Base-by-base conservation (phyloP, 2,888 invertebrate genomes). In the Lamellibrachia satsuma region DNA sequence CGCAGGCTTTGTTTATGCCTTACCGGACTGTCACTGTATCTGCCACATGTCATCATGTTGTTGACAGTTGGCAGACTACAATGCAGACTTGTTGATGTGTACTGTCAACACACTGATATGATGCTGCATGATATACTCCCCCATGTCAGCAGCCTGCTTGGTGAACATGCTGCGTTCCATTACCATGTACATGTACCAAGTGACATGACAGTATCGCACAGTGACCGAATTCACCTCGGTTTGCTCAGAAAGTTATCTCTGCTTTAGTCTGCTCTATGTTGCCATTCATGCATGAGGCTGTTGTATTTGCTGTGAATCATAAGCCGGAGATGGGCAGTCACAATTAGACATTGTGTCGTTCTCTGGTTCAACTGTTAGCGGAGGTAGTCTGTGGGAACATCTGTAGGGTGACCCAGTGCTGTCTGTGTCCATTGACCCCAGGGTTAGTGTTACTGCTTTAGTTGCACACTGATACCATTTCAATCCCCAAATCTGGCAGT, bases 41-140 rank as follows among this genome's bases (percentile, higher is more conserved):
- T 75, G 75, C 22, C 75, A 75, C 75, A 11, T 75, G 22, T 75
- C 75, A 75, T 75, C 75, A 22, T 2, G 75, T 75, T 75, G 75
- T 75, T 75, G 75, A 75, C 75, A 75, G 75, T 75, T 75, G 75
- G n/a, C 75, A 75, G 75, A 15, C 75, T n/a, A 75, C 75, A 75
- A 75, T 22, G 75, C 4, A n/a, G 11, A n/a, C 75, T 22, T 75
- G 75, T 75, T 75, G 6, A 15, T 75, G 75, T 75, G 75, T 15
- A 6, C 15, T 22, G 11, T 75, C 75, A 4, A 75, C 75, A 75
- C 22, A 22, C 22, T 75, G 15, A 75, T 22, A 22, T 75, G 75
- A 22, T 22, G 22, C 22, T 75, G 75, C 15, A 15, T 75, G 75
- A 75, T 75, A 3, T 15, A 60, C 60, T 60, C 60, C 15, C 11